Conservation (phyloP, 2,888 invertebrate genomes). For the Plemyria rubiginata region DNA sequence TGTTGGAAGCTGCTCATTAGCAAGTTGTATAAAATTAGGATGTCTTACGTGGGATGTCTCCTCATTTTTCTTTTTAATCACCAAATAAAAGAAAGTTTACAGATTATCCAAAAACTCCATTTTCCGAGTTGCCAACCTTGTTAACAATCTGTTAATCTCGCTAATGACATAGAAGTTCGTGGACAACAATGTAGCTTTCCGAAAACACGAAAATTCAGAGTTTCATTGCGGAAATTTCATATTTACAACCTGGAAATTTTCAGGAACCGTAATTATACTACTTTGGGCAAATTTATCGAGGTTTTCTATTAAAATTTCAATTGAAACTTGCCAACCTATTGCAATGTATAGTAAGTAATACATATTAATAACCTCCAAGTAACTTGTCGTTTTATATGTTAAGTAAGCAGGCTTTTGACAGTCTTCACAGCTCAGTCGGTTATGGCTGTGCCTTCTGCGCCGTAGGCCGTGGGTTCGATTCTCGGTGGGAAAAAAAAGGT, state of each 20-base stretch:
- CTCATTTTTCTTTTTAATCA: no score
- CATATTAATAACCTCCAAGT: no score
- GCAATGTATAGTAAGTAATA: no score
- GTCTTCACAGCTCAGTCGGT: no score
- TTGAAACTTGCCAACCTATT: conserved; percentile 11
- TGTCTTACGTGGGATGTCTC: no score
- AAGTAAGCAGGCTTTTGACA: no score
- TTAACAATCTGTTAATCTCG: conserved; percentile 1
- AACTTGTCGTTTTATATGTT: no score
- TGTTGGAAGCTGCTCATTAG: no score
- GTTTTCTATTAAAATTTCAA: conserved; percentile 24
- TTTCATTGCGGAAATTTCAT: conserved; percentile 22
- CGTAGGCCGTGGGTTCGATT: no score
- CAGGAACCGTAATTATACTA: conserved; percentile 20
- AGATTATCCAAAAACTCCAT: not conserved
- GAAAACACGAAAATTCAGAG: conserved; percentile 4
- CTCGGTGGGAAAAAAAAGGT: no score
- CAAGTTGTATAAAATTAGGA: no score
- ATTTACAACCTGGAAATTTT: conserved; percentile 25
- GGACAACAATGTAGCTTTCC: not conserved
- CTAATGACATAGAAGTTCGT: conserved; percentile 2
- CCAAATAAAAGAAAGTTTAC: not conserved
- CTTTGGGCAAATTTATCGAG: conserved; percentile 18
- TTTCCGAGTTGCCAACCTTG: not conserved
- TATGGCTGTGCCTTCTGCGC: no score